Percentiles rank a stretch among this genome's conserved stretches.
Evolutionary conservation across 2,113 vertebrate genomes (phyloP).

Genomic region (Phrynosoma blainvillii): DNA sequence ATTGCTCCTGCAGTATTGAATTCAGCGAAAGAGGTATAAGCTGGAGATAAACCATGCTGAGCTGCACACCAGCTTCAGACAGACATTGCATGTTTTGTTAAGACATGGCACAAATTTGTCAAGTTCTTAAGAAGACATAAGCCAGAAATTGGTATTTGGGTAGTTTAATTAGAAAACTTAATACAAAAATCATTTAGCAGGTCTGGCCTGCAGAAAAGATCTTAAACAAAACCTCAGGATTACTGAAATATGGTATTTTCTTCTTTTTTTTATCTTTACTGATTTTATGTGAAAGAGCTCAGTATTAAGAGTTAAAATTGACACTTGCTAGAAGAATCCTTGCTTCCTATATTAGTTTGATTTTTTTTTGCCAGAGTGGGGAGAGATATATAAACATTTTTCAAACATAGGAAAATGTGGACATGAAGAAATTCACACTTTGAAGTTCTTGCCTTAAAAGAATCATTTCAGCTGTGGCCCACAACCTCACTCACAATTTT

Average conservation of each 20-base stretch:
- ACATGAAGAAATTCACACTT: not conserved
- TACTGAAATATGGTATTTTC: not conserved
- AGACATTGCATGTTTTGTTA: slow-evolving; percentile 58
- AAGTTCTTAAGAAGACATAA: slow-evolving; percentile 56
- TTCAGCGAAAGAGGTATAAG: slow-evolving; percentile 81
- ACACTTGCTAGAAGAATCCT: slow-evolving; percentile 11
- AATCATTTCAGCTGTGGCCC: not conserved
- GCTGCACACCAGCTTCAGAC: slow-evolving; percentile 73
- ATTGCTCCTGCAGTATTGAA: slow-evolving; percentile 87
- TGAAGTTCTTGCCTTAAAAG: not conserved
- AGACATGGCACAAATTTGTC: slow-evolving; percentile 66
- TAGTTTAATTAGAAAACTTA: slow-evolving; percentile 69
- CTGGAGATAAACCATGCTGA: slow-evolving; percentile 80
- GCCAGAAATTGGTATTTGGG: slow-evolving; percentile 55
- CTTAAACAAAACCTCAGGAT: slow-evolving; percentile 27
- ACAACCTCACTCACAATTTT: too few relatives aligned
- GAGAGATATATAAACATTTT: not conserved
- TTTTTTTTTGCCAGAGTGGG: slow-evolving; percentile 26
- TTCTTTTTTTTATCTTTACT: not conserved
- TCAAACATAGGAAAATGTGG: slow-evolving; percentile 11
- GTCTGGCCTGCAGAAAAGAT: slow-evolving; percentile 29
- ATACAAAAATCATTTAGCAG: slow-evolving; percentile 16
- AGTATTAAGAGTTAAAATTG: not conserved
- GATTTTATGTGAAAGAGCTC: slow-evolving; percentile 8
- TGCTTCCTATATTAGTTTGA: not conserved